Conservation (phyloP, 2,888 invertebrate genomes). For the Julus scandinavius region DNA sequence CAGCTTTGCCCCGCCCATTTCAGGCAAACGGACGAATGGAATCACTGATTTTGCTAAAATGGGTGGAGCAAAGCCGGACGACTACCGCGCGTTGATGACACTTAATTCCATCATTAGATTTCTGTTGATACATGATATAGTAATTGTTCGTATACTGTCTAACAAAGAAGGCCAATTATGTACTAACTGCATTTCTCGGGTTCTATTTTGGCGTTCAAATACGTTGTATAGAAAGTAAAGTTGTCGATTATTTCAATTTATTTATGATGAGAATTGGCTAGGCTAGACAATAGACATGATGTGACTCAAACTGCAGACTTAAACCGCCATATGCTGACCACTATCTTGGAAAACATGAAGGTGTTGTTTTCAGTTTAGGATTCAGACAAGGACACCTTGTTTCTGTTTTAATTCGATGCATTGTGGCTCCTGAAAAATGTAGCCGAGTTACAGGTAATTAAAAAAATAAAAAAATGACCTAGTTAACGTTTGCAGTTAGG, state of each 20-base stretch:
- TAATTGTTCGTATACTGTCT: too few relatives aligned
- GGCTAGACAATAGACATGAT: neutral
- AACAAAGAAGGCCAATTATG: neutral
- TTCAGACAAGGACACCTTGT: constrained; percentile 39
- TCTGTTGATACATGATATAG: too few relatives aligned
- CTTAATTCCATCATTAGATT: too few relatives aligned
- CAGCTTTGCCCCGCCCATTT: too few relatives aligned
- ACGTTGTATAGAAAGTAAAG: neutral
- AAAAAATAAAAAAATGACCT: constrained; percentile 4
- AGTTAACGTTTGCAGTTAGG: neutral
- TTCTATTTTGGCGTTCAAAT: neutral
- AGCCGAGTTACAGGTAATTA: neutral
- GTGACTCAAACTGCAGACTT: neutral
- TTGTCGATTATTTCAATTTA: neutral
- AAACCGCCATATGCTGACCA: neutral
- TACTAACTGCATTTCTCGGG: neutral
- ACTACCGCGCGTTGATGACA: too few relatives aligned
- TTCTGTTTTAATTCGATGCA: constrained; percentile 6
- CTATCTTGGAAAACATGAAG: neutral
- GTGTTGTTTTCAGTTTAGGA: neutral
- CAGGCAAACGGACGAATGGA: too few relatives aligned
- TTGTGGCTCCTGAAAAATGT: neutral
- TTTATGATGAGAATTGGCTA: neutral
- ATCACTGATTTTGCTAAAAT: too few relatives aligned
- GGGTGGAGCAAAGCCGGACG: too few relatives aligned